Evolutionary conservation across 37 sponge, comb jelly and placozoan species (phyloP).

Genomic region (Mnemiopsis leidyi): DNA sequence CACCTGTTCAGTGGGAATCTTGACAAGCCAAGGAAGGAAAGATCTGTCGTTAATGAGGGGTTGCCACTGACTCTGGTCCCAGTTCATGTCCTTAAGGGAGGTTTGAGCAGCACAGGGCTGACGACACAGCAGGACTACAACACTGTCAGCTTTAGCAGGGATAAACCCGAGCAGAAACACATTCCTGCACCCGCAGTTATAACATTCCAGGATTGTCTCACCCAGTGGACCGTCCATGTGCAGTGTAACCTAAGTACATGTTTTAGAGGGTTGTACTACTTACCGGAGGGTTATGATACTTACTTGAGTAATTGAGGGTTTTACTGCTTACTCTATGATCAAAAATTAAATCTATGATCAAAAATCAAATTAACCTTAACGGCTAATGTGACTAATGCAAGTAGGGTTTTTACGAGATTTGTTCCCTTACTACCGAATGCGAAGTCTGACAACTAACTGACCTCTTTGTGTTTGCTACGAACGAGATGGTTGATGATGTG

Average conservation of each 20-base stretch:
- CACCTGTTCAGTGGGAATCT: constrained; percentile 85
- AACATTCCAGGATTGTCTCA: constrained; percentile 95
- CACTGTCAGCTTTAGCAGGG: constrained; percentile 95
- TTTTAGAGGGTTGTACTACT: too few species aligned
- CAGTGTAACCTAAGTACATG: constrained; percentile 75
- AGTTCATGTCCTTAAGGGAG: constrained; percentile 91
- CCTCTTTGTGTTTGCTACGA: constrained; percentile 85
- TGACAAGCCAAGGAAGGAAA: constrained; percentile 87
- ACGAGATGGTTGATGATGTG: constrained; percentile 97
- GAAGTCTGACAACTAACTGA: too few species aligned
- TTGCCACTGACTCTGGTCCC: constrained; percentile 91
- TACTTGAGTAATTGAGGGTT: too few species aligned
- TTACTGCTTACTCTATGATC: too few species aligned
- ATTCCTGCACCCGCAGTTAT: constrained; percentile 94
- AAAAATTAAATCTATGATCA: too few species aligned
- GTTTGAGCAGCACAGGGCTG: constrained; percentile 91
- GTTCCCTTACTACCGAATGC: too few species aligned
- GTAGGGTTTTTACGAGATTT: too few species aligned
- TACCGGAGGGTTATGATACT: too few species aligned
- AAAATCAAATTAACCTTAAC: too few species aligned
- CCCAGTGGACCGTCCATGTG: constrained; percentile 95
- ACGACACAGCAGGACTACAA: constrained; percentile 92
- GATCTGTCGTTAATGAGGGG: constrained; percentile 86
- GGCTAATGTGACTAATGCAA: too few species aligned
- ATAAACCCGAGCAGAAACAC: constrained; percentile 96